These are phyloP conservation scores for Pseudachorutes palmiensis DNA, from an alignment of 1,140 invertebrate species.

Conservation along the genomic window DNA sequence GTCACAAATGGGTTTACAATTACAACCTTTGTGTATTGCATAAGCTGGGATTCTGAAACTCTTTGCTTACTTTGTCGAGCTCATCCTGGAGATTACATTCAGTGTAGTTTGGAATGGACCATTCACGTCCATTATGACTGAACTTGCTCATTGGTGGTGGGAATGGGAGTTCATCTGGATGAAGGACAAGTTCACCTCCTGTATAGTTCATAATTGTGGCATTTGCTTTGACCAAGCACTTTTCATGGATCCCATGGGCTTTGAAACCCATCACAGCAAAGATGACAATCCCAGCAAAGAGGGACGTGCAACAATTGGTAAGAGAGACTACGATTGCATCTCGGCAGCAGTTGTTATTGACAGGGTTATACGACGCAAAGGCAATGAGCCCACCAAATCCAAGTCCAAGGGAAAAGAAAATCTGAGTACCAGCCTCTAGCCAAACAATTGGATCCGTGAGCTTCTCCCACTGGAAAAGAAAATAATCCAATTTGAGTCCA, in stretches of 20 bases:
- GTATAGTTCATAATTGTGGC: neutral
- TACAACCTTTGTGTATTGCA: neutral
- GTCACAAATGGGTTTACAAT: neutral
- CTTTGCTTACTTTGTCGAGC: constrained; percentile 65
- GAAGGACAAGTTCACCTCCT: neutral
- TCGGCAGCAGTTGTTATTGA: constrained; percentile 89
- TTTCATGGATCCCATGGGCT: constrained; percentile 71
- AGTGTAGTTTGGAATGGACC: constrained; percentile 41
- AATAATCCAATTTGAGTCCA: neutral
- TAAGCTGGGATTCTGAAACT: no score
- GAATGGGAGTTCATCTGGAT: neutral
- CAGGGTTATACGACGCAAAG: constrained; percentile 90
- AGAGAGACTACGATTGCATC: constrained; percentile 90
- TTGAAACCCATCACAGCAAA: constrained; percentile 97
- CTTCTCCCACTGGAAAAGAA: constrained; percentile 50
- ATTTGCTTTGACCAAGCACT: constrained; percentile 51
- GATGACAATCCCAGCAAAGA: constrained; percentile 96
- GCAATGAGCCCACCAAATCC: constrained; percentile 92
- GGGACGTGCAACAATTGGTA: constrained; percentile 90
- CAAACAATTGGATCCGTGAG: constrained; percentile 78
- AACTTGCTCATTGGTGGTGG: neutral
- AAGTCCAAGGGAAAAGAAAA: constrained; percentile 91
- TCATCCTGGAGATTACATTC: constrained; percentile 76
- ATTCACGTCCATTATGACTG: neutral
- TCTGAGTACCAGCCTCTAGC: constrained; percentile 85